These are phyloP conservation scores for Acholoe squamosa DNA, from an alignment of 2,888 invertebrate genomes.

Conservation along the genomic window DNA sequence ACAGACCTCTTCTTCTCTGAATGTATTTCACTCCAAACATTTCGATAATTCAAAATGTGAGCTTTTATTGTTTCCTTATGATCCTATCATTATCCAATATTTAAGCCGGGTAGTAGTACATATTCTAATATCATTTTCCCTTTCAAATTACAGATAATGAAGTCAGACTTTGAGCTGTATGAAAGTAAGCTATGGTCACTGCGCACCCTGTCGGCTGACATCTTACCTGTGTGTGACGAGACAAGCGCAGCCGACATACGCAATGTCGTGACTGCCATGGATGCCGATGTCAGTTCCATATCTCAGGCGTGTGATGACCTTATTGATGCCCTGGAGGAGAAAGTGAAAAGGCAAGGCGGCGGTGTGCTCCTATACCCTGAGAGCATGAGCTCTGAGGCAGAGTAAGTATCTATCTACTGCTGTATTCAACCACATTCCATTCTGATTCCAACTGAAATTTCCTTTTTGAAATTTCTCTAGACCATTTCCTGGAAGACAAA, in stretches of 20 bases:
- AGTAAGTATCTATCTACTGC: neutral
- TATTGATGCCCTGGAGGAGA: conserved; percentile 41
- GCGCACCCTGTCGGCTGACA: conserved; percentile 73
- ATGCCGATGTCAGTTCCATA: conserved; percentile 76
- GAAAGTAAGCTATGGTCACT: conserved; percentile 75
- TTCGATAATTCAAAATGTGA: too few relatives aligned
- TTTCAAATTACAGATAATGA: conserved; percentile 71
- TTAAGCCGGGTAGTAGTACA: too few relatives aligned
- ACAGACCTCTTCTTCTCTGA: too few relatives aligned
- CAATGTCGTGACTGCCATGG: conserved; percentile 74
- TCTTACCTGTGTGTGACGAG: conserved; percentile 65
- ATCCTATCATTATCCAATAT: too few relatives aligned
- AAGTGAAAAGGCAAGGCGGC: conserved; percentile 70
- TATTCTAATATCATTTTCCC: neutral
- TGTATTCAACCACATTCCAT: too few relatives aligned
- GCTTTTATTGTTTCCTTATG: too few relatives aligned
- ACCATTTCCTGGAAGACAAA: too few relatives aligned
- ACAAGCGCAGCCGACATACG: conserved; percentile 72
- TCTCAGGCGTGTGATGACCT: conserved; percentile 65
- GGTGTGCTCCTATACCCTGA: conserved; percentile 32
- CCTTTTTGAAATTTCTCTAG: too few relatives aligned
- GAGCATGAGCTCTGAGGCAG: neutral
- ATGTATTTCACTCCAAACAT: too few relatives aligned
- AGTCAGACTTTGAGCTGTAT: conserved; percentile 73
- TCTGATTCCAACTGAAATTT: too few relatives aligned